Evolutionary conservation across 2,113 vertebrate genomes (phyloP).

Genomic region (Spea bombifrons): DNA sequence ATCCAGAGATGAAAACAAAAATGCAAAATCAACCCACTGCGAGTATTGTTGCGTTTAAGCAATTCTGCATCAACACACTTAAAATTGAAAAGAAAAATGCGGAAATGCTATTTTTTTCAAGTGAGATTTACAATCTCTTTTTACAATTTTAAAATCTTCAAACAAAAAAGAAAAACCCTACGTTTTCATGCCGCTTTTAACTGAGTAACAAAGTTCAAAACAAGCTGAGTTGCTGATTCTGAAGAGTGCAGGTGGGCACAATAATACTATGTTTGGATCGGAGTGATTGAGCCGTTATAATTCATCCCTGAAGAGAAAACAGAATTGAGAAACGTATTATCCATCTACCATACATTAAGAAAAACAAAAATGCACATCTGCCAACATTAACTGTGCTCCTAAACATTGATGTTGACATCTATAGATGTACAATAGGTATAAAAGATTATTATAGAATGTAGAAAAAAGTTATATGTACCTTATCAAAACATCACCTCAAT

Average conservation of each 20-base stretch:
- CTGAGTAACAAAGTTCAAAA: constrained; percentile 73
- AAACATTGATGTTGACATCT: no score
- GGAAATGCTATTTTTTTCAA: constrained; percentile 56
- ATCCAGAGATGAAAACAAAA: constrained; percentile 58
- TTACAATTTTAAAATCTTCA: constrained; percentile 27
- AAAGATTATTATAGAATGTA: no score
- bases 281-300: constrained; percentile 79
- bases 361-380: no score
- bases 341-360: no score
- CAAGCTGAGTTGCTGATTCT: constrained; percentile 76
- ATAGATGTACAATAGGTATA: no score
- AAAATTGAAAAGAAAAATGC: constrained; percentile 66
- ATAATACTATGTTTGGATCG: constrained; percentile 67
- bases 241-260: constrained; percentile 69
- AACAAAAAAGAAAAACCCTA: constrained; percentile 54
- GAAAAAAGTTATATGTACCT: no score
- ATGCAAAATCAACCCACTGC: constrained; percentile 57
- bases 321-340: constrained; percentile 45
- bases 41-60: constrained; percentile 48
- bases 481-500: no score
- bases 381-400: no score
- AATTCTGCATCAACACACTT: constrained; percentile 56
- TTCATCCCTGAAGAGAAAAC: constrained; percentile 84
- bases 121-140: constrained; percentile 59
- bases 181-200: constrained; percentile 74